Conservation (phyloP, 1,140 invertebrate genomes). For the Lysiphlebus fabarum region DNA sequence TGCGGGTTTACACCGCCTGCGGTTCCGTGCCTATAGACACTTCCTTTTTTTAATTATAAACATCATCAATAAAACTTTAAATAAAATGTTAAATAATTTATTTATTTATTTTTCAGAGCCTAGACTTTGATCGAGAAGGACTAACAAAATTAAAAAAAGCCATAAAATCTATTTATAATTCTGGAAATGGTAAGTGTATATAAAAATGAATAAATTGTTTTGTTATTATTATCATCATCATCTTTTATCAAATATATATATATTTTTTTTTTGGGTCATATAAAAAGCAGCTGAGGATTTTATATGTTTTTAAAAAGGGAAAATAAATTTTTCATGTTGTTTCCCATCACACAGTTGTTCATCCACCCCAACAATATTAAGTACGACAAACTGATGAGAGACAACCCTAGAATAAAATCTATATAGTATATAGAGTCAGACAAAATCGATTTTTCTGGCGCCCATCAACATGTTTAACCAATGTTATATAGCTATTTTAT, state of each 20-base stretch:
- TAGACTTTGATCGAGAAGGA: conserved; percentile 92
- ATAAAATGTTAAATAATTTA: background rate
- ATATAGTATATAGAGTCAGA: background rate
- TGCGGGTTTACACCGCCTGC: too few species aligned
- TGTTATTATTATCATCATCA: background rate
- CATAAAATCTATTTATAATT: conserved; percentile 91
- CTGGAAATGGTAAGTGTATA: conserved; percentile 86
- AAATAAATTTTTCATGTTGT: too few species aligned
- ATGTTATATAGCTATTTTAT: too few species aligned
- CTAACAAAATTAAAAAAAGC: conserved; percentile 94
- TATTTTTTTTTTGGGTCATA: background rate
- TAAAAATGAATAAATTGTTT: conserved; percentile 12
- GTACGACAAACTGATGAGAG: conserved; percentile 1
- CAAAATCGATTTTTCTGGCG: conserved; percentile 20
- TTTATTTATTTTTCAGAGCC: conserved; percentile 66
- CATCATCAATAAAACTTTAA: background rate
- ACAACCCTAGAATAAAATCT: too few species aligned
- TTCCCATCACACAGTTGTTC: too few species aligned
- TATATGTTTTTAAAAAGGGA: too few species aligned
- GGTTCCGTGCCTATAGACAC: too few species aligned
- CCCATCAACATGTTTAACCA: background rate
- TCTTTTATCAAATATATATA: background rate
- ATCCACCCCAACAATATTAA: background rate
- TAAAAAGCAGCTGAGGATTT: background rate
- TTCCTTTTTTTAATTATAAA: too few species aligned